Base-by-base conservation (phyloP, 2,113 vertebrate genomes). In the Grammomys surdaster region DNA sequence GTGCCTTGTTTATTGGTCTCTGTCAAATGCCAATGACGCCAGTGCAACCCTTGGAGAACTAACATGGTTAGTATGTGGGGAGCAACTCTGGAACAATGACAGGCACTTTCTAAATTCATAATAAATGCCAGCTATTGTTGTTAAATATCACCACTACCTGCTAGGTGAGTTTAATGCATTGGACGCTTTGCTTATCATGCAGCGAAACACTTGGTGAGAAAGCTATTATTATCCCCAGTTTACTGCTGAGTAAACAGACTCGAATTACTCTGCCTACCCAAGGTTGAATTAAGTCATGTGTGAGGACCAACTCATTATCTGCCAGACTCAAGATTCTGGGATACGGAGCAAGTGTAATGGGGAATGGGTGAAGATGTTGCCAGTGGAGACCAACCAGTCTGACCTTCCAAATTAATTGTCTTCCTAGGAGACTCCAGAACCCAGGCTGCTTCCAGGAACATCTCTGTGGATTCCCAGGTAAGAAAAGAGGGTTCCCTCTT, bases 391-490 rank as follows among this genome's bases (percentile, higher is more conserved):
- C 88, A 95, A 77, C 48, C 88, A 96, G 67, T 67, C 88, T 98
- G 91, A 98, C 73, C 69, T 82, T 67, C n/a, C 43, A 60, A 69
- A 94, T 97, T 95, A 88, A 48, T 36, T 85, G 95, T 89, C 73
- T 85, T 84, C 54, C 95, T 95, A 98, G 97, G 92, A 77, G 43
- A 48, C 28, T 94, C 43, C 91, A 60, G 91, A 93, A 40, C 31
- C 72, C 31, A 87, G 54, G 20, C 95, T 73, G 73, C 69, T 85
- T 90, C 84, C 51, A 22, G 54, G 69, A 89, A 40, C 51, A 80
- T 88, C 95, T 94, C 82, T 3, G 54, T 58, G 67, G 93, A 87
- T 89, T 56, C 87, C 93, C 63, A 77, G 95, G 97, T 98, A 77
- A 97, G 96, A 43, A 46, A 56, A 81, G 26, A 36, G 58, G 22